Conservation (phyloP, 2,888 invertebrate genomes). For the Helicoverpa assulta region DNA sequence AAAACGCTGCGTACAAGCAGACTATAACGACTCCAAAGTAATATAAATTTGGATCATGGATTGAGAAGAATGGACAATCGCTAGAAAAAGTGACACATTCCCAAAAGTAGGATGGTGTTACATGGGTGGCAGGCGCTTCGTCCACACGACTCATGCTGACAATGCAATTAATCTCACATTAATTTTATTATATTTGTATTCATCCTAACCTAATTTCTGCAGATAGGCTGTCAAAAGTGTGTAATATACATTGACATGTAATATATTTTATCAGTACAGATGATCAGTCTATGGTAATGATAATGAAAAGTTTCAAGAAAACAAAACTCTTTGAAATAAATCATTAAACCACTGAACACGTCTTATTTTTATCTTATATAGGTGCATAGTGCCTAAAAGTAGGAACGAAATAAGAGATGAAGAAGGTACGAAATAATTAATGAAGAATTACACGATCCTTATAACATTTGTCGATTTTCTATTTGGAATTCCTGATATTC, state of each 20-base stretch:
- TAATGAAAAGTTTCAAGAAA: too few relatives aligned
- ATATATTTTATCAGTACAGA: background rate
- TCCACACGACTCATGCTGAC: constrained; percentile 65
- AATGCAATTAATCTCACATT: constrained; percentile 30
- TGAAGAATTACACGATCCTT: too few relatives aligned
- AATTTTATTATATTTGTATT: constrained; percentile 36
- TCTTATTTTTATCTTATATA: too few relatives aligned
- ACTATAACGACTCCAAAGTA: constrained; percentile 76
- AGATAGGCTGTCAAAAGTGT: constrained; percentile 23
- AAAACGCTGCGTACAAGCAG: constrained; percentile 73
- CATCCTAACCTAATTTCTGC: constrained; percentile 20
- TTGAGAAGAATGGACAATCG: constrained; percentile 78
- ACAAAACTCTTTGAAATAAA: too few relatives aligned
- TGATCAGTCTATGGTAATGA: too few relatives aligned
- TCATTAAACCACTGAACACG: too few relatives aligned
- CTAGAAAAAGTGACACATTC: constrained; percentile 76
- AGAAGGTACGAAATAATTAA: too few relatives aligned
- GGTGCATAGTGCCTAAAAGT: too few relatives aligned
- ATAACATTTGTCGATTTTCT: too few relatives aligned
- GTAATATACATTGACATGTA: too few relatives aligned
- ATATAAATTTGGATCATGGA: constrained; percentile 73
- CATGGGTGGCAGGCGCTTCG: constrained; percentile 34
- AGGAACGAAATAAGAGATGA: too few relatives aligned
- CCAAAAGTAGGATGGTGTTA: constrained; percentile 80
- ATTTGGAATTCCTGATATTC: too few relatives aligned